A percentile compares a stretch with the other conserved stretches of the same genome.
Evolutionary conservation across 1,140 invertebrate genomes (phyloP).

Genomic region (Bombus sylvicola): DNA sequence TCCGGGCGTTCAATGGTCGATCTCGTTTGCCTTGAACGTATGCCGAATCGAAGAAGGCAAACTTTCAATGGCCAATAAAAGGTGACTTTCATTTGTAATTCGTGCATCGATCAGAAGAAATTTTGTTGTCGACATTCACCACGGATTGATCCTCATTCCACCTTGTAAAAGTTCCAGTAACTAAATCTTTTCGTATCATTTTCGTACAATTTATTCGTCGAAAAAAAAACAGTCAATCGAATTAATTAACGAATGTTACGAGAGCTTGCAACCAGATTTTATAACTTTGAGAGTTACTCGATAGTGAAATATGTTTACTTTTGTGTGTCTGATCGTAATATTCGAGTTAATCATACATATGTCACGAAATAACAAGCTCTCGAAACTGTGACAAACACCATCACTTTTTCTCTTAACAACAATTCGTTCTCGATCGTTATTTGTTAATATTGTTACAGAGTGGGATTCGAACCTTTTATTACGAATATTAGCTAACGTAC

Average conservation of each 20-base stretch:
- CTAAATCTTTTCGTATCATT: background rate
- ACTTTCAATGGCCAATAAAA: conserved; percentile 44
- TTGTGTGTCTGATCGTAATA: background rate
- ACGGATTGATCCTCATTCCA: background rate
- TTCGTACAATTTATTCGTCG: background rate
- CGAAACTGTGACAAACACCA: background rate
- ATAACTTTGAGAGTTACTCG: background rate
- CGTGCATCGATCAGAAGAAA: conserved; percentile 15
- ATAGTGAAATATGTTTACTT: background rate
- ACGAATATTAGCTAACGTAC: no score
- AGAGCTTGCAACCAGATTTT: background rate
- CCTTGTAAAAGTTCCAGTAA: background rate
- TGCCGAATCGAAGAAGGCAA: conserved; percentile 46
- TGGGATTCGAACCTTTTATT: no score
- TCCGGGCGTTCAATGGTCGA: conserved; percentile 55
- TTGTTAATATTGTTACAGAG: no score
- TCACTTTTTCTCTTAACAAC: no score
- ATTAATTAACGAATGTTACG: conserved; percentile 17
- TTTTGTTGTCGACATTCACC: conserved; percentile 7
- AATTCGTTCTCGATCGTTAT: no score
- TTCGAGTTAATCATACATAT: no score
- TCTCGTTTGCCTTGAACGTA: conserved; percentile 58
- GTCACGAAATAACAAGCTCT: background rate
- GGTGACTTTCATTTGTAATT: conserved; percentile 48
- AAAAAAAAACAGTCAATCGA: background rate